A percentile compares a stretch with the other conserved stretches of the same genome.
phyloP scores from a whole-genome alignment of 1,140 invertebrate species.

The Mesaphorura yosii region DNA sequence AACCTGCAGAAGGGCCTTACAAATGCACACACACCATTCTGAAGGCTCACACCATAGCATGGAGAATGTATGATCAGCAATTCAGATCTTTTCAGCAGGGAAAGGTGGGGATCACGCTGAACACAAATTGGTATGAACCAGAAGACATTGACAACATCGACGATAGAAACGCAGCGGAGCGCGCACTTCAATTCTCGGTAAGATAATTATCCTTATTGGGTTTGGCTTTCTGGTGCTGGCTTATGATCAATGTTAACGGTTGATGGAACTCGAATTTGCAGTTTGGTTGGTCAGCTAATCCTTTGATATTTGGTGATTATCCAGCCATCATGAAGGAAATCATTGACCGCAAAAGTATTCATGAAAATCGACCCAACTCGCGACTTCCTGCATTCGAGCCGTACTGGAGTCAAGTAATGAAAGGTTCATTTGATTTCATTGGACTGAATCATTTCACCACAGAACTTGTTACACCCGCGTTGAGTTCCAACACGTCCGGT shows the following conservation, averaged over 20 bases:
- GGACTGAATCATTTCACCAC: constrained; percentile 25
- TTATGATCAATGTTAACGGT: constrained; percentile 36
- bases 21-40: constrained; percentile 17
- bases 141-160: not conserved
- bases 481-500: not conserved
- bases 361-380: constrained; percentile 19
- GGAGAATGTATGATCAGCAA: constrained; percentile 17
- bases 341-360: constrained; percentile 22
- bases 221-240: not conserved
- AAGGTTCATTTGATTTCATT: constrained; percentile 35
- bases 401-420: constrained; percentile 38
- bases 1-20: constrained; percentile 11
- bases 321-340: constrained; percentile 33
- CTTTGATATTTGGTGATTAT: constrained; percentile 46
- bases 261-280: constrained; percentile 25
- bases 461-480: not conserved
- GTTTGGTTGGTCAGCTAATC: constrained; percentile 50
- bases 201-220: constrained; percentile 37
- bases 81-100: constrained; percentile 13
- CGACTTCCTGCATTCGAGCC: constrained; percentile 28
- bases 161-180: constrained; percentile 3
- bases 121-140: constrained; percentile 18
- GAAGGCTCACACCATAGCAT: constrained; percentile 20
- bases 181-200: constrained; percentile 10
- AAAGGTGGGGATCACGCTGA: constrained; percentile 20